phyloP scores from a whole-genome alignment of 2,113 vertebrate species.

The Phrynosoma platyrhinos region DNA sequence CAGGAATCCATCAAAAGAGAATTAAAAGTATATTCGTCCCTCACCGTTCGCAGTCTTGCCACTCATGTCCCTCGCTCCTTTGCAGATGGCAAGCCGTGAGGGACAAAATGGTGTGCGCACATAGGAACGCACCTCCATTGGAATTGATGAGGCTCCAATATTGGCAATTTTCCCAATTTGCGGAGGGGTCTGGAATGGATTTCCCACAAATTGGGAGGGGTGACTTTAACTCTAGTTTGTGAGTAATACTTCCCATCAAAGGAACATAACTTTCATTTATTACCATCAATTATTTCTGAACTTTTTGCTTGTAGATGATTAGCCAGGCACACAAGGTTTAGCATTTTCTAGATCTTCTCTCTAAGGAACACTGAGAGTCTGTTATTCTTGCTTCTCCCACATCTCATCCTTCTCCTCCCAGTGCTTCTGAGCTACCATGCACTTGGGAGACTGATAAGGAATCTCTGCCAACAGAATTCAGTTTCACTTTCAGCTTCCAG shows the following conservation, averaged over 20 bases:
- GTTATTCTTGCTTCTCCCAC: not conserved
- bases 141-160: too few relatives aligned
- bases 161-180: too few relatives aligned
- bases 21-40: not conserved
- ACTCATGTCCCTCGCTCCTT: too few relatives aligned
- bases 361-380: not conserved
- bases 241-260: conserved; percentile 9
- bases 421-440: not conserved
- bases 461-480: conserved; percentile 27
- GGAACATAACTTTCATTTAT: conserved; percentile 41
- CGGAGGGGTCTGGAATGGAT: too few relatives aligned
- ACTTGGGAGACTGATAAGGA: conserved; percentile 1
- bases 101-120: too few relatives aligned
- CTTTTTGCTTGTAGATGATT: not conserved
- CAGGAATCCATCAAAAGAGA: not conserved
- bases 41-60: too few relatives aligned
- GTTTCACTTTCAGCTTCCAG: conserved; percentile 24
- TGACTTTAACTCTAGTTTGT: conserved; percentile 7
- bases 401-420: not conserved
- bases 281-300: conserved; percentile 15
- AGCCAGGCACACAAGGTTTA: not conserved
- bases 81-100: too few relatives aligned
- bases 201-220: too few relatives aligned
- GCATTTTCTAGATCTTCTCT: conserved; percentile 10
- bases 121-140: too few relatives aligned